A percentile compares a stretch with the other conserved stretches of the same genome.
Evolutionary conservation across 2,113 vertebrate genomes (phyloP).

Genomic region (Neolamprologus tretocephalus): DNA sequence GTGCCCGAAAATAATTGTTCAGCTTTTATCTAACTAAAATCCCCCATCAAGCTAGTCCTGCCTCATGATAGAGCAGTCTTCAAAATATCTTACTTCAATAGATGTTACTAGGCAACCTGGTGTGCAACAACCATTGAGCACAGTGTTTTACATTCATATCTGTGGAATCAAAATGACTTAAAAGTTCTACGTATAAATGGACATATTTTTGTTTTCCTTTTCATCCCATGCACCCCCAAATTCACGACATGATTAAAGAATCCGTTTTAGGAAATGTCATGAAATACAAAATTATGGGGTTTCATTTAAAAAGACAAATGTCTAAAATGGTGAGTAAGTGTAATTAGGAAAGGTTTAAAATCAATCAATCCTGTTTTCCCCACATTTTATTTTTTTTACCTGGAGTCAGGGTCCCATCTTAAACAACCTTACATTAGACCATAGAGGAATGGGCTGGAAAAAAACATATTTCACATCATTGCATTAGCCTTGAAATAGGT

Average conservation of each 20-base stretch:
- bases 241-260: neutral
- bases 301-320: neutral
- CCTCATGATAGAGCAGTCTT: neutral
- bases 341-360: neutral
- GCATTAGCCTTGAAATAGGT: neutral
- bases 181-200: neutral
- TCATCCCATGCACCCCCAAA: neutral
- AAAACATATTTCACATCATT: neutral
- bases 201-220: neutral
- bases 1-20: neutral
- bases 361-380: neutral
- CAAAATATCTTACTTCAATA: neutral
- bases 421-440: neutral
- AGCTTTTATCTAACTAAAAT: neutral
- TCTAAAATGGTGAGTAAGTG: neutral
- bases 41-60: neutral
- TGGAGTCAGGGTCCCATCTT: neutral
- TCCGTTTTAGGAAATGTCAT: neutral
- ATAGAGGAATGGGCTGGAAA: neutral
- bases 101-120: neutral
- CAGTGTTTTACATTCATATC: neutral
- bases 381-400: neutral
- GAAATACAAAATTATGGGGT: accelerated
- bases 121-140: neutral
- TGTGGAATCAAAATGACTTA: neutral